These are phyloP conservation scores for Sphaerophoria taeniata DNA, from an alignment of 2,888 invertebrate species.

Conservation along the genomic window DNA sequence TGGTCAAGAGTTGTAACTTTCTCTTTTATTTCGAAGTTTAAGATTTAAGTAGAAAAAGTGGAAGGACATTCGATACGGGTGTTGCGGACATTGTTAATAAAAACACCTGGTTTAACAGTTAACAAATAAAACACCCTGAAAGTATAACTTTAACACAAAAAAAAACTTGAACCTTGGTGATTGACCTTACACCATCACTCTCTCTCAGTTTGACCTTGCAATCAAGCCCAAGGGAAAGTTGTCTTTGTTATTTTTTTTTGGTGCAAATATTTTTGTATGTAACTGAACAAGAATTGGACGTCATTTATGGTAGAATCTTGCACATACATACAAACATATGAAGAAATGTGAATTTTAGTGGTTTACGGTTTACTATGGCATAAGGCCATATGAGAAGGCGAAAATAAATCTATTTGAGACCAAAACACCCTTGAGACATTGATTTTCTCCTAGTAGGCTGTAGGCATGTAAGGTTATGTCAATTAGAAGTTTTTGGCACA, in stretches of 20 bases:
- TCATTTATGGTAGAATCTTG: too few relatives aligned
- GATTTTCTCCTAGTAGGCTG: conserved; percentile 46
- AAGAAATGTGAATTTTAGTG: neutral
- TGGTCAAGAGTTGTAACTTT: neutral
- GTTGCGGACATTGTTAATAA: neutral
- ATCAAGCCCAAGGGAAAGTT: conserved; percentile 7
- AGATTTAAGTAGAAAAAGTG: neutral
- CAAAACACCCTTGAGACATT: conserved; percentile 50
- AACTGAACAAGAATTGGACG: too few relatives aligned
- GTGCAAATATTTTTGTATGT: neutral
- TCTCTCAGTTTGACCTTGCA: conserved; percentile 19
- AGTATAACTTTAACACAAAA: neutral
- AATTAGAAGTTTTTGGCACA: neutral
- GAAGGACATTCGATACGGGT: too few relatives aligned
- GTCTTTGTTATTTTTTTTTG: conserved; percentile 1
- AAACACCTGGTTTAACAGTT: neutral
- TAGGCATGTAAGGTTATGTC: too few relatives aligned
- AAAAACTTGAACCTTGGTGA: conserved; percentile 28
- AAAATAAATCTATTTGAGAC: neutral
- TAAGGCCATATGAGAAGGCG: neutral
- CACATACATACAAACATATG: neutral
- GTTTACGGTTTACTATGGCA: neutral
- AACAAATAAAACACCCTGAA: neutral
- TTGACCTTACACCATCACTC: conserved; percentile 22
- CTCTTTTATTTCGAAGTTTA: neutral